Conservation (phyloP, 2,888 invertebrate species). For the Lordiphosa fenestrarum region DNA sequence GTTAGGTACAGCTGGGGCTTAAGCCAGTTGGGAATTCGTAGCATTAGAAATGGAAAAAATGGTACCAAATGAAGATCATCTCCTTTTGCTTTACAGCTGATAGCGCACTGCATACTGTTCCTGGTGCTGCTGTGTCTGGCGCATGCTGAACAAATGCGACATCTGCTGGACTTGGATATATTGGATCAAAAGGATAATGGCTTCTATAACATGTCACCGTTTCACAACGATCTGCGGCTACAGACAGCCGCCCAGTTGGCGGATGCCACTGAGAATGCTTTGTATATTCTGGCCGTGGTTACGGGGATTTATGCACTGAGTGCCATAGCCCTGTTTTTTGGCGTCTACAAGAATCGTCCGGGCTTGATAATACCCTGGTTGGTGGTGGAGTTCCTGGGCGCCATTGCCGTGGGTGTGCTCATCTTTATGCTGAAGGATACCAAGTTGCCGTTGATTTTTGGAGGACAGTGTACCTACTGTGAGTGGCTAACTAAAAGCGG, state of each 20-base stretch:
- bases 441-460: constrained; percentile 68
- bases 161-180: constrained; percentile 78
- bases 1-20: background rate
- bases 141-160: constrained; percentile 79
- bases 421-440: constrained; percentile 73
- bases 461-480: constrained; percentile 77
- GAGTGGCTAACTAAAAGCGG: constrained; percentile 42
- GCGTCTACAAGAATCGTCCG: constrained; percentile 77
- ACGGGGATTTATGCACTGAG: constrained; percentile 74
- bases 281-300: constrained; percentile 71
- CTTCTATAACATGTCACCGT: constrained; percentile 77
- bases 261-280: constrained; percentile 73
- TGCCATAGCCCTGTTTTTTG: constrained; percentile 76
- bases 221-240: constrained; percentile 76
- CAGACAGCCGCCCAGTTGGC: constrained; percentile 76
- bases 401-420: constrained; percentile 62
- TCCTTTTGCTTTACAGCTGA: constrained; percentile 56
- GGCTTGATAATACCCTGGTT: constrained; percentile 79
- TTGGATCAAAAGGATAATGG: constrained; percentile 79
- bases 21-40: constrained; percentile 35
- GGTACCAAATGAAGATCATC: too few species aligned
- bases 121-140: constrained; percentile 77
- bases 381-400: constrained; percentile 75
- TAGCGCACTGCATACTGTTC: constrained; percentile 78
- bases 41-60: background rate